Conservation (phyloP, 2,797 vertebrate species). For the Pangasius mekongensis region DNA sequence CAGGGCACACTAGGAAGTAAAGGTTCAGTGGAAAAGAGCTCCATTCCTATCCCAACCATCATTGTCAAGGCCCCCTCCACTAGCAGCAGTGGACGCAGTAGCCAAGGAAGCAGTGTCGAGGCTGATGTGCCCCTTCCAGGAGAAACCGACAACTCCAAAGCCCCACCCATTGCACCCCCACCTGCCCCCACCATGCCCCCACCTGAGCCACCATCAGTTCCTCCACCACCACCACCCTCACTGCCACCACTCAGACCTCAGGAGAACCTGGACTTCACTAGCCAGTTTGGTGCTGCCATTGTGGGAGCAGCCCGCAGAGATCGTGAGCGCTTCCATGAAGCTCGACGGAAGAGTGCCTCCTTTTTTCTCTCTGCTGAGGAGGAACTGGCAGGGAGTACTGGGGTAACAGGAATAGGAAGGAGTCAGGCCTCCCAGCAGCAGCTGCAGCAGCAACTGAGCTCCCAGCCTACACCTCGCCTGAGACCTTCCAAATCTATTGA, state of each 20-base stretch:
- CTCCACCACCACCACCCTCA: slow-evolving; percentile 72
- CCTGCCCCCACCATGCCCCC: slow-evolving; percentile 76
- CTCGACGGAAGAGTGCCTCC: slow-evolving; percentile 85
- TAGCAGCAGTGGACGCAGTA: slow-evolving; percentile 93
- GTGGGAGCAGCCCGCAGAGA: slow-evolving; percentile 80
- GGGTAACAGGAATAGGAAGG: slow-evolving; percentile 58
- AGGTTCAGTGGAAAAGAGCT: slow-evolving; percentile 84
- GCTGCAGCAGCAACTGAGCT: slow-evolving; percentile 68
- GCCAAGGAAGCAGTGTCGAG: slow-evolving; percentile 93
- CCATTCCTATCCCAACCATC: slow-evolving; percentile 92
- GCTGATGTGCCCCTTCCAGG: slow-evolving; percentile 74
- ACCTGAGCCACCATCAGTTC: slow-evolving; percentile 77
- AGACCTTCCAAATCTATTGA: slow-evolving; percentile 93
- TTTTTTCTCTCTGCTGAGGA: slow-evolving; percentile 92
- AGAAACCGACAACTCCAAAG: slow-evolving; percentile 74
- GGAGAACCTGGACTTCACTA: slow-evolving; percentile 86
- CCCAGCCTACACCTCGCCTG: slow-evolving; percentile 79
- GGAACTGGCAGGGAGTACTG: slow-evolving; percentile 70
- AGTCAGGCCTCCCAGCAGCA: slow-evolving; percentile 68
- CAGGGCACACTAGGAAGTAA: slow-evolving; percentile 80
- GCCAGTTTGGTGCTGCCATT: slow-evolving; percentile 85
- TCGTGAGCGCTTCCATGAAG: slow-evolving; percentile 84
- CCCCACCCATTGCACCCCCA: slow-evolving; percentile 68
- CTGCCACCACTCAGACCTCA: slow-evolving; percentile 75
- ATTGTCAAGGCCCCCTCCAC: slow-evolving; percentile 94